phyloP scores from a whole-genome alignment of 2,888 invertebrate species.

The Coleophora flavipennella region DNA sequence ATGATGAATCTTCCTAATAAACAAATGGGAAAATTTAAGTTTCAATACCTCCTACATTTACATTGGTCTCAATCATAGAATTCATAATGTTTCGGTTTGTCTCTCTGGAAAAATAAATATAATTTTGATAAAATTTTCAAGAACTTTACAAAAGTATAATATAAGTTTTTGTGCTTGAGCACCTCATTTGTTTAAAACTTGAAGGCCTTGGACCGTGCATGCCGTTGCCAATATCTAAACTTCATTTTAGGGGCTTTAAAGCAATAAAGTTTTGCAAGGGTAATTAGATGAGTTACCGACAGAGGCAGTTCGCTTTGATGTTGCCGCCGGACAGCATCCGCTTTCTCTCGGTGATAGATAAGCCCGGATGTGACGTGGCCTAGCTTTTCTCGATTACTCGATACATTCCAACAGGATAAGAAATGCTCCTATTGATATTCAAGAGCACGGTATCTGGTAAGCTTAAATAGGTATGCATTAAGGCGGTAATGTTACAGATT shows the following conservation, averaged over 20 bases:
- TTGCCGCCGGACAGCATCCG: conserved; percentile 55
- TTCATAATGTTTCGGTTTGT: too few species aligned
- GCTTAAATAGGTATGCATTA: too few species aligned
- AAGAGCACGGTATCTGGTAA: too few species aligned
- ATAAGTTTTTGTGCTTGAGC: background rate
- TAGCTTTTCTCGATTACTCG: conserved; percentile 64
- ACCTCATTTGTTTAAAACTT: conserved; percentile 16
- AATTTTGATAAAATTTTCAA: too few species aligned
- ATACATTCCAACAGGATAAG: conserved; percentile 56
- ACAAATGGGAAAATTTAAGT: too few species aligned
- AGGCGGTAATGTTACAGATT: too few species aligned
- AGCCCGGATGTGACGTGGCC: conserved; percentile 62
- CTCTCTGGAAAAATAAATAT: too few species aligned
- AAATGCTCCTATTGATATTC: conserved; percentile 17
- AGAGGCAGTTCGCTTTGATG: conserved; percentile 53
- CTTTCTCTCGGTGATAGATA: conserved; percentile 60
- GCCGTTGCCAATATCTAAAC: conserved; percentile 28
- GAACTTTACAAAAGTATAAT: too few species aligned
- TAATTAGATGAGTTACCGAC: conserved; percentile 50
- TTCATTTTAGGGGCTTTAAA: conserved; percentile 35
- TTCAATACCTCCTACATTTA: too few species aligned
- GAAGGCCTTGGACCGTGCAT: conserved; percentile 14
- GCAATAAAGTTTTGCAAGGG: conserved; percentile 56
- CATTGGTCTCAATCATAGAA: too few species aligned
- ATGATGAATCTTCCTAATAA: too few species aligned